Base-by-base conservation (phyloP, 1,140 invertebrate genomes). In the Hormaphis cornu region DNA sequence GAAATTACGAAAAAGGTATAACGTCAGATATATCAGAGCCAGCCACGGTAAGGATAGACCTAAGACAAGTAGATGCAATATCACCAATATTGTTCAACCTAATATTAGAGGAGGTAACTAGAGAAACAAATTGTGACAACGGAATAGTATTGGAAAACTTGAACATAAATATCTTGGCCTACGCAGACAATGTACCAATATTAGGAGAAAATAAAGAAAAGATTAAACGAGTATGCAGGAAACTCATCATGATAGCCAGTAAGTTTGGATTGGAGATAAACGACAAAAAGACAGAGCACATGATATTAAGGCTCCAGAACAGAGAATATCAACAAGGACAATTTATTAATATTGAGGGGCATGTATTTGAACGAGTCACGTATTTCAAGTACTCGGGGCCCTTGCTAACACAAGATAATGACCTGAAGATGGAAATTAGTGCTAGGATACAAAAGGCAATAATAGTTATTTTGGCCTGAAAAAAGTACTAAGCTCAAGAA, bases 21-120 rank as follows among this genome's bases (percentile, higher is more conserved):
- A 28, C 20, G 16, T 44, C 26, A 30, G 22, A 69, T 14, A 28
- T 69, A 35, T 53, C 46, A 33, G 33, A 35, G 12, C 33, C 30
- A 40, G 33, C 40, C 12, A 22, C 20, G 24, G 40, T 69, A 35
- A 69, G 63, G 24, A 71, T 56, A 18, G 42, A 37, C n/a, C 70
- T 71, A 37, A 71, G 37, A 37, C 70, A 71, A 71, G 70, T 54
- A 48, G 70, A 71, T 61, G 70, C 54, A 24, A 24, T 71, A 16
- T 59, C 52, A 16, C 44, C 35, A 24, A 18, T 63, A 18, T 42
- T 71, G 26, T 71, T 71, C 18, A 71, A 71, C 40, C 16, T 50
- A 30, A 22, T 50, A 44, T 42, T 69, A 33, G 48, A 53, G 30
- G 28, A 53, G 16, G 28, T 69, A 20, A 33, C 54, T 14, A 28